Evolutionary conservation across 2,113 vertebrate species (phyloP).

Genomic region (Larimichthys crocea): DNA sequence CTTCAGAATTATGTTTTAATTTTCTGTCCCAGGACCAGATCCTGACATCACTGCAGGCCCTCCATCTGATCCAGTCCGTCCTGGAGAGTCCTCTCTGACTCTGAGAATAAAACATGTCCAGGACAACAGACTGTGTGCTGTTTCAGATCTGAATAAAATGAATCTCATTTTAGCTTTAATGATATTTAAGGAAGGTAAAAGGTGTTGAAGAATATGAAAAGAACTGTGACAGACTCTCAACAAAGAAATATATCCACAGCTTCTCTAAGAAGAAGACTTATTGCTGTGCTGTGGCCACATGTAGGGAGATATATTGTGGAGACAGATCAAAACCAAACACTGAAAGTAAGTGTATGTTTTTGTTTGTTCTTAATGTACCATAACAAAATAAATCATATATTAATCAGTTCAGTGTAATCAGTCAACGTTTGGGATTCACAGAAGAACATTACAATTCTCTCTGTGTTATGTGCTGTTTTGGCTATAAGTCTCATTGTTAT

Average conservation of each 20-base stretch:
- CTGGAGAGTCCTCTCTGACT: constrained; percentile 32
- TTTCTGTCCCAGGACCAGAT: not conserved
- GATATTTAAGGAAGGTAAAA: too few relatives aligned
- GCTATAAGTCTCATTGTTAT: constrained; percentile 23
- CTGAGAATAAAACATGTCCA: constrained; percentile 21
- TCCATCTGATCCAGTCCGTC: not conserved
- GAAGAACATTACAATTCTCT: not conserved
- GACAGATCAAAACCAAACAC: constrained; percentile 2
- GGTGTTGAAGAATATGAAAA: too few relatives aligned
- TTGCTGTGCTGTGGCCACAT: constrained; percentile 42
- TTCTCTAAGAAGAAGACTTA: not conserved
- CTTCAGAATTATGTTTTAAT: too few relatives aligned
- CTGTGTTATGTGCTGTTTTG: constrained; percentile 36
- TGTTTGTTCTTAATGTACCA: not conserved
- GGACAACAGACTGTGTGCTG: constrained; percentile 4
- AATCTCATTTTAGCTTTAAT: not conserved
- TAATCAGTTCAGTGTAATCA: constrained; percentile 1
- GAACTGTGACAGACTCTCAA: too few relatives aligned
- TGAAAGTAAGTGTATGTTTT: not conserved
- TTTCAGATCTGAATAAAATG: constrained; percentile 5
- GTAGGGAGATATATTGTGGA: constrained; percentile 18
- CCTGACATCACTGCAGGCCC: not conserved
- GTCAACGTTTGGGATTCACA: not conserved
- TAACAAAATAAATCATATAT: not conserved
- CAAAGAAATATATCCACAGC: too few relatives aligned